Conservation (phyloP, 2,888 invertebrate genomes). For the Hyles lineata region DNA sequence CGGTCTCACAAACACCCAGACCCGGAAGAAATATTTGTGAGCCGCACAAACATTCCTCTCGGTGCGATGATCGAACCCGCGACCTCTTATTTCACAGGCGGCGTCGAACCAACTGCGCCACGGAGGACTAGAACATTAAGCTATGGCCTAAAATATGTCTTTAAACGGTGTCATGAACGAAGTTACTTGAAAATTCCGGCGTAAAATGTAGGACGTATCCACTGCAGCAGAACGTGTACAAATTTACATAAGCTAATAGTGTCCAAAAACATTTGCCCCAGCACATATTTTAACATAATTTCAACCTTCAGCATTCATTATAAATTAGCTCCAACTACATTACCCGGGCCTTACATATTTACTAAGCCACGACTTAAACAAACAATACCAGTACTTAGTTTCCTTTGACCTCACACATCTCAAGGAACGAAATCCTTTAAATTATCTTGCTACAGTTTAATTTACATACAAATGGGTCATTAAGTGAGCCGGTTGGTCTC, state of each 20-base stretch:
- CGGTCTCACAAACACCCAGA: too few species aligned
- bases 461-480: constrained; percentile 77
- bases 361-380: constrained; percentile 26
- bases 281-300: constrained; percentile 29
- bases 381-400: constrained; percentile 30
- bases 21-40: too few species aligned
- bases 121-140: too few species aligned
- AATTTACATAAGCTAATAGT: constrained; percentile 8
- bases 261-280: neutral
- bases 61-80: too few species aligned
- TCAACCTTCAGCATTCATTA: constrained; percentile 1
- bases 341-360: constrained; percentile 18
- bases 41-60: too few species aligned
- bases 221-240: constrained; percentile 1
- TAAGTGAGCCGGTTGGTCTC: constrained; percentile 64
- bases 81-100: too few species aligned
- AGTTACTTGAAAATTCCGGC: too few species aligned
- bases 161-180: too few species aligned
- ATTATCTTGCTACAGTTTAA: constrained; percentile 66
- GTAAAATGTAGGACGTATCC: neutral
- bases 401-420: constrained; percentile 41
- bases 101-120: too few species aligned
- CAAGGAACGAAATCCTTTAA: constrained; percentile 59
- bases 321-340: constrained; percentile 19
- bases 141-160: too few species aligned